Evolutionary conservation across 2,797 vertebrate species (phyloP).

Genomic region (Paratrypauchen microcephalus): DNA sequence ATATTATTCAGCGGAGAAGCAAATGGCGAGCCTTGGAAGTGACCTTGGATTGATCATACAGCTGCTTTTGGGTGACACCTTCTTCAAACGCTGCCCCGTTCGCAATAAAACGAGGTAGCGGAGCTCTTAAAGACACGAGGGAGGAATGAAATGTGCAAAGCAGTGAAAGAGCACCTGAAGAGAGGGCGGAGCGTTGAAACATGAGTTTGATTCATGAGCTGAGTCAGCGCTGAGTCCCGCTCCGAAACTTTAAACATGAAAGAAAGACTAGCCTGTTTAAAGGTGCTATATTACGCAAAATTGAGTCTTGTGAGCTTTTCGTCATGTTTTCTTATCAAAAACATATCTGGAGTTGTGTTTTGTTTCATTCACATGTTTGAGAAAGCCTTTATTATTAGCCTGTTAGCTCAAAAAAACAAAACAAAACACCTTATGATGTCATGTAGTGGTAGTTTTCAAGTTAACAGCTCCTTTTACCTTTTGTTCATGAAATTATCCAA

Average conservation of each 20-base stretch:
- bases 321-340: too few species aligned
- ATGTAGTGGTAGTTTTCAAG: too few species aligned
- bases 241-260: conserved; percentile 53
- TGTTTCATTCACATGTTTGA: too few species aligned
- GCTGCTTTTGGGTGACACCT: conserved; percentile 48
- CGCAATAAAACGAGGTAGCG: conserved; percentile 18
- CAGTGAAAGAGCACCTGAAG: conserved; percentile 66
- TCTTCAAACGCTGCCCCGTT: conserved; percentile 30
- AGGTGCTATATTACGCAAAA: too few species aligned
- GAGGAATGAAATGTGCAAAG: conserved; percentile 32
- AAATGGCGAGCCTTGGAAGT: conserved; percentile 29
- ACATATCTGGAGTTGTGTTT: too few species aligned
- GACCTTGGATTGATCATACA: conserved; percentile 40
- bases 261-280: conserved; percentile 42
- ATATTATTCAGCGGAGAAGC: conserved; percentile 10
- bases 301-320: too few species aligned
- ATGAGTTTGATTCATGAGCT: conserved; percentile 20
- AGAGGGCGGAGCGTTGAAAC: conserved; percentile 50
- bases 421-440: too few species aligned
- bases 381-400: too few species aligned
- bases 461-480: too few species aligned
- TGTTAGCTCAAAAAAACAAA: too few species aligned
- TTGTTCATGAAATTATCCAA: too few species aligned
- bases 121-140: conserved; percentile 39
- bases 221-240: conserved; percentile 65